Evolutionary conservation across 2,888 invertebrate species (phyloP).

Genomic region (Caenorhabditis drosophilae): DNA sequence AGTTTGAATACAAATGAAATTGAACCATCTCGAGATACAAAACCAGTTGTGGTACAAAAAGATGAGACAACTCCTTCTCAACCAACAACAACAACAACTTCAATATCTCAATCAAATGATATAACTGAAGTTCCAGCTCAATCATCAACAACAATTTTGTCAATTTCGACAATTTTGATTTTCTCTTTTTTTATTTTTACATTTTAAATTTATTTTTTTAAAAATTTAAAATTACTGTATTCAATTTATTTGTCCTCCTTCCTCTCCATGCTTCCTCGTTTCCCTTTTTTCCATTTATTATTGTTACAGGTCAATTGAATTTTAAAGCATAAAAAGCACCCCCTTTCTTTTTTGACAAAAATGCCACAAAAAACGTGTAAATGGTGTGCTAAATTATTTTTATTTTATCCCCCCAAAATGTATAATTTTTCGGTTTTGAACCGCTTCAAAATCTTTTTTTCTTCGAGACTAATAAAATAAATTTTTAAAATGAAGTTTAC

Average conservation of each 20-base stretch:
- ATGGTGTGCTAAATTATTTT: neutral
- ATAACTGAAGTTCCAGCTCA: neutral
- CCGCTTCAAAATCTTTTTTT: too few species aligned
- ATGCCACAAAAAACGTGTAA: conserved; percentile 5
- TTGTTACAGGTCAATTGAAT: too few species aligned
- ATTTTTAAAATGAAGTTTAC: too few species aligned
- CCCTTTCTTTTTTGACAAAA: neutral
- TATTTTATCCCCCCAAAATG: too few species aligned
- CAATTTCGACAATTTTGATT: neutral
- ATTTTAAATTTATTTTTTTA: neutral
- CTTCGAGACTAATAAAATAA: too few species aligned
- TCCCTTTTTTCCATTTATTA: neutral
- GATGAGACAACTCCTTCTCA: conserved; percentile 38
- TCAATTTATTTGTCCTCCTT: neutral
- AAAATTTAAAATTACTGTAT: neutral
- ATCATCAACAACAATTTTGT: neutral
- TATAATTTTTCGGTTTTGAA: too few species aligned
- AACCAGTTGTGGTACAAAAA: conserved; percentile 29
- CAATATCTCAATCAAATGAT: conserved; percentile 1
- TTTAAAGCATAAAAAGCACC: too few species aligned
- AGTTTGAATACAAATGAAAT: conserved; percentile 36
- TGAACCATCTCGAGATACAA: conserved; percentile 44
- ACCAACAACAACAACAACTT: conserved; percentile 20
- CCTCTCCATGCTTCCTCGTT: neutral
- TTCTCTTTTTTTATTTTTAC: neutral